Evolutionary conservation across 2,113 vertebrate genomes (phyloP), one percentile per base, ranked within the genome.

Genomic region (Pungitius pungitius): DNA sequence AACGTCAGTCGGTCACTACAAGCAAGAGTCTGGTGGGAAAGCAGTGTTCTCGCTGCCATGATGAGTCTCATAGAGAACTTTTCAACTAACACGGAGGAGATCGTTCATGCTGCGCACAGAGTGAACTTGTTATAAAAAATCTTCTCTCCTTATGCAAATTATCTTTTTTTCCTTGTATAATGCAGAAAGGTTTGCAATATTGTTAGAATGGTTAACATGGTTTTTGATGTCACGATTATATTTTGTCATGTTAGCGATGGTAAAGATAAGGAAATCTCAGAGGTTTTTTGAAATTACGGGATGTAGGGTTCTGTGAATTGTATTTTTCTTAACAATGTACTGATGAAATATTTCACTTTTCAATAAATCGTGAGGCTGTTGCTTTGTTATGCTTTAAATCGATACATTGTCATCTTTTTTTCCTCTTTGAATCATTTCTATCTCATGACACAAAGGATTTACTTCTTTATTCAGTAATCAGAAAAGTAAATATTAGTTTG

Each of bases 401-500:
- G 18, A 27, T 45, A 18, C 27, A 2, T 20, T 27, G 64, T 58
- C 42, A 6, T 8, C 47, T 20, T 40, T 17, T 22, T 17, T 33
- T 2, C 13, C n/a, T 33, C 6, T 24, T 52, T n/a, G 4, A 30
- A 64, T 59, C 26, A n/a, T 33, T 15, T 20, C 1, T 0, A 11
- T 4, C 13, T 64, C 2, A 37, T 56, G 13, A 45, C 49, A 42
- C 18, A 12, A 11, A 24, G 11, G 27, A 9, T 8, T 30, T 35
- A 27, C 4, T 55, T 3, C 0, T 30, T 37, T 52, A 75, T 27
- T 75, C 24, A 75, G 27, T 71, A 49, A 67, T 35, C 17, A 59
- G 61, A 56, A 75, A 37, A 54, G 65, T 71, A 47, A 77, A 80
- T 85, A 67, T 67, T 57, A 67, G 11, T 70, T 35, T 67, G 17